Base-by-base conservation (phyloP, 2,113 vertebrate genomes). In the Microcebus lehilahytsara region DNA sequence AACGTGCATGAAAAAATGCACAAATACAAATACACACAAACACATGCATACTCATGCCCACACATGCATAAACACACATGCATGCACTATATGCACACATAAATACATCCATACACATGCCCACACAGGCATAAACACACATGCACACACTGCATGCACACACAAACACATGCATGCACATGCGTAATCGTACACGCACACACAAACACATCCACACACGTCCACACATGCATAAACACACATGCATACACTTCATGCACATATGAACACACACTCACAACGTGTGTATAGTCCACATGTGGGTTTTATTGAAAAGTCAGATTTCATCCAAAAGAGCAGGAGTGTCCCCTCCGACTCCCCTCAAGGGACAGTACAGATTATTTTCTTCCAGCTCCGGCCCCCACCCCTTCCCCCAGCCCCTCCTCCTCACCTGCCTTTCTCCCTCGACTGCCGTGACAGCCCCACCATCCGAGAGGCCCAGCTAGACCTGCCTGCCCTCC, bases 301-400 rank as follows among this genome's bases (percentile, higher is more conserved):
- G 14, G 16, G 10, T n/a, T 66, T 64, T 37, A 49, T 62, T 77
- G 6, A 27, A 4, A 16, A 13, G 2, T 62, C 25, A 42, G 72
- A 37, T 9, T 30, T 37, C 32, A 37, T 20, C 14, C 5, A 13
- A 37, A 20, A 0, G 2, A 25, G 23, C 1, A 32, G 19, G 13
- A 23, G 23, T 5, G 6, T 64, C 87, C 11, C 16, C 6, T n/a
- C 22, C 6, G 53, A 51, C 37, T 20, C n/a, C 42, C 22, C 30
- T 46, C 1, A 4, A 8, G 20, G 32, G 86, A 19, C 7, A 0
- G 25, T 42, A 30, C 9, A 13, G 6, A 25, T 25, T 1, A 2
- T 37, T 27, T 9, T 22, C 4, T n/a, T 49, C 6, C 0, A 10
- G 13, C 13, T 6, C 30, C 17, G 46, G 5, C 51, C 40, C 56